phyloP scores from a whole-genome alignment of 2,113 vertebrate species.

The Empidonax alnorum region DNA sequence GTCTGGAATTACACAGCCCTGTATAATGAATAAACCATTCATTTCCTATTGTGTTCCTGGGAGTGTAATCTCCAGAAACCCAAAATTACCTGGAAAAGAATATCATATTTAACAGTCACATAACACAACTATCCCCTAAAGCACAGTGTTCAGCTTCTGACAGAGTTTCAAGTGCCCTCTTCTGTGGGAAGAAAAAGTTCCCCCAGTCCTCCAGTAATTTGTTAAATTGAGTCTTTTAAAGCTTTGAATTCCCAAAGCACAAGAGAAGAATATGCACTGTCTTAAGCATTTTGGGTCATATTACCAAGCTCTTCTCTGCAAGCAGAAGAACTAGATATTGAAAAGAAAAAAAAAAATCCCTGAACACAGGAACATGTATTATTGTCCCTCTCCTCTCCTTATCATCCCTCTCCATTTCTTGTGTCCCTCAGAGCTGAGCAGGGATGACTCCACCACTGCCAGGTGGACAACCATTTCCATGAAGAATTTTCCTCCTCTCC shows the following conservation, averaged over 20 bases:
- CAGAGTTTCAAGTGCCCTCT: not conserved
- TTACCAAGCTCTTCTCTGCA: not conserved
- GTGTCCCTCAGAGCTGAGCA: not conserved
- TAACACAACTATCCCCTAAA: not conserved
- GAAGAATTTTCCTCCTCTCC: not conserved
- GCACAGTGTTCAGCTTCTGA: not conserved
- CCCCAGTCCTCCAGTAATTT: not conserved
- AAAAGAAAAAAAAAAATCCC: not conserved
- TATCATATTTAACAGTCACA: not conserved
- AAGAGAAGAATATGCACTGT: not conserved
- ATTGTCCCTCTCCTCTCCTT: not conserved
- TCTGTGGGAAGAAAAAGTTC: not conserved
- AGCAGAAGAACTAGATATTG: not conserved
- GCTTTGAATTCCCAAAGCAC: not conserved
- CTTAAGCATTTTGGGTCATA: not conserved
- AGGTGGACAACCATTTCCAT: not conserved
- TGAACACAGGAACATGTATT: not conserved
- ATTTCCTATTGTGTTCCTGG: not conserved
- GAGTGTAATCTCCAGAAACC: not conserved
- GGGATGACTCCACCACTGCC: too few relatives aligned
- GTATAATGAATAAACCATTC: slow-evolving; percentile 17
- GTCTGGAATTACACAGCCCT: not conserved
- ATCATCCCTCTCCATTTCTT: not conserved
- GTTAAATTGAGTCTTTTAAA: slow-evolving; percentile 9
- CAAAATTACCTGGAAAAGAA: not conserved